Evolutionary conservation across 2,113 vertebrate genomes (phyloP).

Genomic region (Lophius piscatorius): DNA sequence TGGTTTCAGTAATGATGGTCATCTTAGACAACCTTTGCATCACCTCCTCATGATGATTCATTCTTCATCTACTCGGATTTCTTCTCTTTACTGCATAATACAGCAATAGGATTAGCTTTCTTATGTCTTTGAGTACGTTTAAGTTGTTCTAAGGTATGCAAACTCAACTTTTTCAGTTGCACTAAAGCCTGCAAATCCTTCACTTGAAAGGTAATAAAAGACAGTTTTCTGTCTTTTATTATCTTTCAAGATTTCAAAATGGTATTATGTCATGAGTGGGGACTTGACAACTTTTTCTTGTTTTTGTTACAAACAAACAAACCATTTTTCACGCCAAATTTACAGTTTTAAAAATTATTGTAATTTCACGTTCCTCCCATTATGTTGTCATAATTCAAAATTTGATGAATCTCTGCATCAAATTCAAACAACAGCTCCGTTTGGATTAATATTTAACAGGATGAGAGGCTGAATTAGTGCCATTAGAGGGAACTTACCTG

Average conservation of each 20-base stretch:
- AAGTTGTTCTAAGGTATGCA: no score
- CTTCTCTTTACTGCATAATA: not conserved
- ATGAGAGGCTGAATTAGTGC: not conserved
- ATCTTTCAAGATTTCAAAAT: no score
- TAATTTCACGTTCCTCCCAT: no score
- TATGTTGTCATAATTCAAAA: no score
- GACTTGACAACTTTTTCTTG: no score
- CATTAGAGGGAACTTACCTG: conserved; percentile 85
- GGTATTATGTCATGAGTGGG: not conserved
- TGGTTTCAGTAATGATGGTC: no score
- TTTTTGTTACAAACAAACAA: no score
- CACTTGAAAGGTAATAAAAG: no score
- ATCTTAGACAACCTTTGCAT: not conserved
- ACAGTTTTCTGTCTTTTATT: no score
- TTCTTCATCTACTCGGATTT: conserved; percentile 13
- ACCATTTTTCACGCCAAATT: no score
- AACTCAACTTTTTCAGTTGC: not conserved
- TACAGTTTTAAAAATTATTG: no score
- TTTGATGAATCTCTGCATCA: not conserved
- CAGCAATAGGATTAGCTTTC: not conserved
- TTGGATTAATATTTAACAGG: not conserved
- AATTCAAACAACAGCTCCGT: not conserved
- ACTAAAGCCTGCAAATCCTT: not conserved
- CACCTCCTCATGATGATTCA: not conserved
- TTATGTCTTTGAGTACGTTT: no score